Conservation (phyloP, 2,797 vertebrate genomes). For the Perodicticus potto region DNA sequence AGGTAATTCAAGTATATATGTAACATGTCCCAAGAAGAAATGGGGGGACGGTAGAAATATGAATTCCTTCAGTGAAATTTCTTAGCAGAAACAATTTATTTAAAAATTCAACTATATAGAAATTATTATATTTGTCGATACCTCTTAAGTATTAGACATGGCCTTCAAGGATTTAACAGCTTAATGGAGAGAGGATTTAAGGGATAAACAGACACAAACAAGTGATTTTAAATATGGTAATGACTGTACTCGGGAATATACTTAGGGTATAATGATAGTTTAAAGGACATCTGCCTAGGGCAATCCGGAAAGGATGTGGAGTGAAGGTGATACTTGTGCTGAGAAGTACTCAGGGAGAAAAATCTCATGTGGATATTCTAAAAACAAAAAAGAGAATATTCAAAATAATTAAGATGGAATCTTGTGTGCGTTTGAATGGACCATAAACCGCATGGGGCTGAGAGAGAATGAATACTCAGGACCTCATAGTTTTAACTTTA, state of each 20-base stretch:
- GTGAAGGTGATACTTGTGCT: background rate
- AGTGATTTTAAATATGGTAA: slow-evolving; percentile 23
- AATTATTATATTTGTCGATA: background rate
- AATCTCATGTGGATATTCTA: background rate
- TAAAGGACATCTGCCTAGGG: background rate
- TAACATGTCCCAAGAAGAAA: slow-evolving; percentile 26
- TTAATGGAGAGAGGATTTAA: background rate
- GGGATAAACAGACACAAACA: background rate
- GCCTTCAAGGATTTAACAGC: background rate
- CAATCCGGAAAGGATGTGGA: background rate
- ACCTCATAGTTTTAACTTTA: slow-evolving; percentile 47
- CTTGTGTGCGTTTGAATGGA: background rate
- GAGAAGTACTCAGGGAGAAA: background rate
- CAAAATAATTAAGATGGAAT: background rate
- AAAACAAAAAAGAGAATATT: background rate
- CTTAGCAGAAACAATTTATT: background rate
- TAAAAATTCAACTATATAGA: background rate
- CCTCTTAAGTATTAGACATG: background rate
- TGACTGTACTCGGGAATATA: background rate
- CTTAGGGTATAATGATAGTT: background rate
- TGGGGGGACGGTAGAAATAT: background rate
- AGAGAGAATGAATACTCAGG: background rate
- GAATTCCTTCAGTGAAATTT: background rate
- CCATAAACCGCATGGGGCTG: background rate
- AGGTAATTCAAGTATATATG: background rate